Base-by-base conservation (phyloP, 2,888 invertebrate species). In the Hyles lineata region DNA sequence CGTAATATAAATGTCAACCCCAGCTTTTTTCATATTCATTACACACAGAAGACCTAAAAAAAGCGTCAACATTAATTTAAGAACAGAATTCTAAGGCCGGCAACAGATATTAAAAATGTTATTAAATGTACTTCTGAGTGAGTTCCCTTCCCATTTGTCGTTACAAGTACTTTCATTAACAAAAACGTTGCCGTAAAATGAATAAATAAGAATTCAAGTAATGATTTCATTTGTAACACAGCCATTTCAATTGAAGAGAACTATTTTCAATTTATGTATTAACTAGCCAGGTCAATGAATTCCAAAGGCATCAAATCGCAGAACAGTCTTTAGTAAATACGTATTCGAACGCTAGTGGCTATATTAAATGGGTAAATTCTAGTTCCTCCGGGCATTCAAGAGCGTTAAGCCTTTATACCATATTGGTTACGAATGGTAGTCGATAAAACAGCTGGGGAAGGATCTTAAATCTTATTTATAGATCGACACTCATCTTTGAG, bases 101-200 rank as follows among this genome's bases (percentile, higher is more conserved):
- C 76, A 74, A 77, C 23, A 77, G 77, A 83, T 84, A 85, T 85
- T 83, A 83, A 85, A 84, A 82, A 82, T 77, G 80, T 83, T 81
- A 84, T 85, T 83, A 82, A 83, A 83, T 79, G 76, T 81, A 84
- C 83, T 85, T 82, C 81, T 76, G 75, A 74, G 75, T 75, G 72
- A 73, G 73, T 73, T 70, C 62, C 50, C 23, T 6, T 50, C 23
- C 71, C 76, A 74, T 82, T 82, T 78, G 67, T 50, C 63, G 43
- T 80, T 76, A 76, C 70, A 72, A 23, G 80, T 81, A 84, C 82
- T 80, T 70, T 78, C 74, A 74, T 59, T 76, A 29, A 73, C 75
- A 77, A 78, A 82, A 84, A 75, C 77, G 80, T 79, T 81, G 70
- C 72, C 58, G 63, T 73, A 76, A 79, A 75, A 77, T 80, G 78